These are phyloP conservation scores for Cyanoliseus patagonus DNA, from an alignment of 2,113 vertebrate species.

Conservation along the genomic window DNA sequence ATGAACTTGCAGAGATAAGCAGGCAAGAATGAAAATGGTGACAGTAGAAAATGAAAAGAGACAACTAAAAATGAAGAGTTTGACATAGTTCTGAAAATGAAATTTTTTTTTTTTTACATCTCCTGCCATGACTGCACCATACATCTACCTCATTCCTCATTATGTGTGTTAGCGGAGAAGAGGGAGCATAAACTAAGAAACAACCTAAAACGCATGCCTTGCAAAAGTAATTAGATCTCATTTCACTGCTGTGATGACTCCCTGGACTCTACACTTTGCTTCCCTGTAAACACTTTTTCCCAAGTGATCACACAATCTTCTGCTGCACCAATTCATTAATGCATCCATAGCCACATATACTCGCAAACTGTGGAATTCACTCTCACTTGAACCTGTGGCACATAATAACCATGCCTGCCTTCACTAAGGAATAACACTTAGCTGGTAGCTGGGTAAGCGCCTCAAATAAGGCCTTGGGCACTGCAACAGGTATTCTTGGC, in stretches of 20 bases:
- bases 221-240: not conserved
- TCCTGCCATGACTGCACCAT: not conserved
- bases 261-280: not conserved
- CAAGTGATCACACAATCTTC: rapidly evolving
- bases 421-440: not conserved
- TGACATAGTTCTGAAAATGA: not conserved
- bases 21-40: not conserved
- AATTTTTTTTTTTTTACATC: not conserved
- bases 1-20: not conserved
- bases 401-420: not conserved
- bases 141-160: not conserved
- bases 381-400: not conserved
- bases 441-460: not conserved
- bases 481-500: not conserved
- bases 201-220: not conserved
- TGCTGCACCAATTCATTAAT: not conserved
- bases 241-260: not conserved
- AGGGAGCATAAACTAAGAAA: not conserved
- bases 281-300: not conserved
- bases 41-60: not conserved
- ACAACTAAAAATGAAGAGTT: not conserved
- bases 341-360: not conserved
- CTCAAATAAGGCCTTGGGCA: not conserved
- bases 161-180: not conserved
- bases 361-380: not conserved